A percentile compares a stretch with the other conserved stretches of the same genome.
These are phyloP conservation scores for Synergus japonicus DNA, from an alignment of 2,888 invertebrate species.

Conservation along the genomic window DNA sequence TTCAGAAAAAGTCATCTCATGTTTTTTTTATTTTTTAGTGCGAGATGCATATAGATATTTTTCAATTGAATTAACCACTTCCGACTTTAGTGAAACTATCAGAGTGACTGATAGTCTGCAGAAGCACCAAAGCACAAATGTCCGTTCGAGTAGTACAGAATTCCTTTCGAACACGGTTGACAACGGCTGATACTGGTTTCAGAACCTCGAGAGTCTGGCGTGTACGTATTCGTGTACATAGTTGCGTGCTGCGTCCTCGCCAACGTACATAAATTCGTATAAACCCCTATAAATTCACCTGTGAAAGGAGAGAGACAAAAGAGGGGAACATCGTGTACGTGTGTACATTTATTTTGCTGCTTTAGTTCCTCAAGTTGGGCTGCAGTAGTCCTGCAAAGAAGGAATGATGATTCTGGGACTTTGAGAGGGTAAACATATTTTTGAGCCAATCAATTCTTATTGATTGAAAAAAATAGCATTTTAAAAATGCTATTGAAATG, in stretches of 20 bases:
- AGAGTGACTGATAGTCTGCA: conserved; percentile 8
- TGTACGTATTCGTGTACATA: conserved; percentile 9
- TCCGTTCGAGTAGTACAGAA: conserved; percentile 3
- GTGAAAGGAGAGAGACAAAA: conserved; percentile 20
- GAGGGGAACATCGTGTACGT: background rate
- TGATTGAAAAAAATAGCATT: too few relatives aligned
- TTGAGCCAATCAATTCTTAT: too few relatives aligned
- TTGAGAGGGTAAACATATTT: too few relatives aligned
- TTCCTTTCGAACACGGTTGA: conserved; percentile 9
- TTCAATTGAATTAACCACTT: background rate
- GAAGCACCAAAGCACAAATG: conserved; percentile 22
- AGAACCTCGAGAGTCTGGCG: background rate
- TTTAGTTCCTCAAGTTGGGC: background rate
- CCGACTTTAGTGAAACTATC: conserved; percentile 4
- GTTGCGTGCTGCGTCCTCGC: conserved; percentile 6
- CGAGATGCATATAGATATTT: too few relatives aligned
- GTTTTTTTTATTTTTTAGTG: too few relatives aligned
- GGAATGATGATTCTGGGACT: background rate
- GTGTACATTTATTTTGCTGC: background rate
- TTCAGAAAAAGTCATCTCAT: background rate
- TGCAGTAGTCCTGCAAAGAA: background rate
- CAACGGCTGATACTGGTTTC: conserved; percentile 15
- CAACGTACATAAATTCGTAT: conserved; percentile 26
- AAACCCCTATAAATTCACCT: conserved; percentile 16
- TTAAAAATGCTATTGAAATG: too few relatives aligned